phyloP scores from a whole-genome alignment of 2,797 vertebrate species.

The Catamblyrhynchus diadema region DNA sequence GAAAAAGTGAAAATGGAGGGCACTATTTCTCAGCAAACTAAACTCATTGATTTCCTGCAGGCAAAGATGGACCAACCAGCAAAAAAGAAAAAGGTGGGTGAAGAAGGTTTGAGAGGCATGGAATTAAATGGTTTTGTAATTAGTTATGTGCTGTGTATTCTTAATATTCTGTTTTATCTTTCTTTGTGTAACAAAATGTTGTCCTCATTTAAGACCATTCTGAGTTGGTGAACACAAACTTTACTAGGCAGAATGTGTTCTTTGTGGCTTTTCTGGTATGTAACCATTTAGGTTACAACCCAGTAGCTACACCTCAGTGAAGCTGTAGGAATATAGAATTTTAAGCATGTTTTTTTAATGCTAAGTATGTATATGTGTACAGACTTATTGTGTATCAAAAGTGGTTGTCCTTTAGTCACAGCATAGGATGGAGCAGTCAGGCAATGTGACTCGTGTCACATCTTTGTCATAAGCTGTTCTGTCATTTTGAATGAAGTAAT shows the following conservation, averaged over 20 bases:
- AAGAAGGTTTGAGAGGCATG: conserved; percentile 3
- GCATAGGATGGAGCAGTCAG: conserved; percentile 20
- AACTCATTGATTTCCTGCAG: conserved; percentile 98
- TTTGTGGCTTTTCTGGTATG: background rate
- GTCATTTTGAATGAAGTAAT: conserved; percentile 17
- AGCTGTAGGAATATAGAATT: background rate
- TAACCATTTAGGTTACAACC: background rate
- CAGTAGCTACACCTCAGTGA: background rate
- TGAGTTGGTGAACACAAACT: background rate
- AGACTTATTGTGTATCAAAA: background rate
- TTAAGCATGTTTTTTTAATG: background rate
- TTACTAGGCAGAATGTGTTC: background rate
- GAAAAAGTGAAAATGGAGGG: conserved; percentile 99
- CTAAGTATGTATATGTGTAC: background rate
- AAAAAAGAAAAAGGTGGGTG: conserved; percentile 97
- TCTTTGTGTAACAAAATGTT: background rate
- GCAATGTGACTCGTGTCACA: background rate
- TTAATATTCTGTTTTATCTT: conserved; percentile 1
- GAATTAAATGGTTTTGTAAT: background rate
- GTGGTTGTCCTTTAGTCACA: background rate
- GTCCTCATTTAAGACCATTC: background rate
- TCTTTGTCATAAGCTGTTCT: conserved; percentile 9
- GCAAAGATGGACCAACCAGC: conserved; percentile 98
- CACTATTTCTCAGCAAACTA: conserved; percentile 98
- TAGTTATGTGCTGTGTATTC: conserved; percentile 6